Evolutionary conservation across 2,113 vertebrate species (phyloP), one percentile per base, ranked within the genome.

Genomic region (Syngnathoides biaculeatus): DNA sequence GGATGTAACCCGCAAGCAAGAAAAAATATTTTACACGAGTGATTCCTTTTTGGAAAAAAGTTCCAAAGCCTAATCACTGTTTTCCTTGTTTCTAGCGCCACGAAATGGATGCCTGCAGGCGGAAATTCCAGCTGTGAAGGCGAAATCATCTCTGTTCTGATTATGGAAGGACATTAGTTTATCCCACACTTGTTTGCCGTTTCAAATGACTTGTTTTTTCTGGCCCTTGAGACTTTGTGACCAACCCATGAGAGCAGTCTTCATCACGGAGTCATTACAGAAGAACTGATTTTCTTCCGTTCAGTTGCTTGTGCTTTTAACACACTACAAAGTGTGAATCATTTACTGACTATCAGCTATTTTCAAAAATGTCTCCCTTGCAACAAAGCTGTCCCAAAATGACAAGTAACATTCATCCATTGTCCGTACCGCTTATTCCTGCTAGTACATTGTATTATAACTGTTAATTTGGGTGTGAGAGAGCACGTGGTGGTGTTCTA

Each of bases 61-160:
- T 15, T 19, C 45, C 11, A 24, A 52, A 7, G 11, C 10, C 24
- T 30, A 8, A 30, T 57, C 14, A 27, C 26, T 27, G 26, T 57
- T 30, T 30, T 27, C 50, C 57, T 72, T 30, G 64, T 85, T 95
- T 94, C 74, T 87, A 99, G 97, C 95, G 95, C 24, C 95, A 95
- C 75, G 95, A 98, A 91, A 98, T 98, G 96, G 97, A 99, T 64
- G 93, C 93, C 74, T 95, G 86, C 81, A 92, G 97, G 92, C 93
- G 97, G 85, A 99, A 96, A 90, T 99, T 99, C 85, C 95, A 98
- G 65, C 92, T 99, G 4, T 99, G 79, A 94, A 71, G 1, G 22
- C 64, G 27, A 45, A 22, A 64, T 15, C 24, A 10, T 24, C 1
- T 19, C 24, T 26, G 50, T 45, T 42, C 45, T 30, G 50, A 69